Conservation (phyloP, 2,797 vertebrate species). For the Alosa sapidissima region DNA sequence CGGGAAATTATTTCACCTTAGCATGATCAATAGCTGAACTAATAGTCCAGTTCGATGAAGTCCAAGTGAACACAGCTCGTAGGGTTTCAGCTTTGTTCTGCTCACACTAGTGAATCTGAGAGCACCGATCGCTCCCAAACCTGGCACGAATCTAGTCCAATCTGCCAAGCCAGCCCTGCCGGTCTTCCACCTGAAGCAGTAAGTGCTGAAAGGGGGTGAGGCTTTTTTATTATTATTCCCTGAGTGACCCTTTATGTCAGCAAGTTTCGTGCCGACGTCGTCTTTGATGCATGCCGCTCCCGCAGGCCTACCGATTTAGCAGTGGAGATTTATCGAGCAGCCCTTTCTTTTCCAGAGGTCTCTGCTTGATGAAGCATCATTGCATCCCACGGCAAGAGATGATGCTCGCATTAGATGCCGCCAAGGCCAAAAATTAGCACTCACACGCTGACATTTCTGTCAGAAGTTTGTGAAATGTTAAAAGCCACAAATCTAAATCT, state of each 20-base stretch:
- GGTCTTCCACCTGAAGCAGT: not conserved
- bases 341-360: constrained; percentile 9
- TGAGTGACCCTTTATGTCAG: not conserved
- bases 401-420: not conserved
- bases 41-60: constrained; percentile 29
- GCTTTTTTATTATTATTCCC: not conserved
- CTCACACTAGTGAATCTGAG: not conserved
- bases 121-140: not conserved
- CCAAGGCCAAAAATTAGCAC: constrained; percentile 7
- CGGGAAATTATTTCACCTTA: constrained; percentile 46
- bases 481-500: not conserved
- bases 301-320: not conserved
- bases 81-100: not conserved
- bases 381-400: not conserved
- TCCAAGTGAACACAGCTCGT: not conserved
- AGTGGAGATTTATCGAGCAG: not conserved
- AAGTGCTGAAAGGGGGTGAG: not conserved
- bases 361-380: constrained; percentile 20
- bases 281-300: constrained; percentile 7
- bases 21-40: constrained; percentile 50
- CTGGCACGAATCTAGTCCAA: not conserved
- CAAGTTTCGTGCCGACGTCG: not conserved
- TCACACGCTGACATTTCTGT: not conserved
- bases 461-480: not conserved
- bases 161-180: not conserved